Base-by-base conservation (phyloP, 2,888 invertebrate species). In the Andrena dorsata region DNA sequence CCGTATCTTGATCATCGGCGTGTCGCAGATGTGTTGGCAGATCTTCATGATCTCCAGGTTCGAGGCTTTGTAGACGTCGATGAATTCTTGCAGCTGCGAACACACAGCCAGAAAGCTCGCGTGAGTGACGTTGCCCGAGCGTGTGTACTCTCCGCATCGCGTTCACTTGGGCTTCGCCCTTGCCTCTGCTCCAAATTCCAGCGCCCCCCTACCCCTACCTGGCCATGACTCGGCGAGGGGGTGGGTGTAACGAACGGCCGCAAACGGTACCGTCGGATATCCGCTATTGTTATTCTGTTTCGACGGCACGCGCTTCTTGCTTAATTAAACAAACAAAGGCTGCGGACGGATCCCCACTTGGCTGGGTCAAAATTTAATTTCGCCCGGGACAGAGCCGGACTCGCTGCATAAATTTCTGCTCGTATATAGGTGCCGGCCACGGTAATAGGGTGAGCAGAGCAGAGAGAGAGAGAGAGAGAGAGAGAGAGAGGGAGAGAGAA, bases 51-150 rank as follows among this genome's bases (percentile, higher is more conserved):
- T 95, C 91, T 96, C 96, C 4, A 95, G 89, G 93, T 98, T 98
- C 81, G 97, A 97, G 49, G 95, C 95, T 94, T 98, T 98, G 92
- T 98, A 98, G 20, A 97, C 96, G 76, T 97, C 97, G 6, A 98
- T 94, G 88, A 97, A 97, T 81, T 96, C 96, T 95, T 98, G 97
- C 49, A 97, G 94, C 95, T 96, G 90, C 72, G 94, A 94, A 64
- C 1, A 35, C 16, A 53, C 35, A 41, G 41, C 20, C 41, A 20
- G 10, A 6, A 13, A 41, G 41, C 16, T 41, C 41, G 41, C 41
- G 41, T n/a, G 16, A 23, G 20, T 6, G 20, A 30, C 3, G 23
- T n/a, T 4, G 28, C 6, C 1, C 2, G 5, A 13, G 35, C 20
- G 8, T 23, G 20, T 3, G 16, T 41, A 41, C 41, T 16, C 13